These are phyloP conservation scores for Megaceryle torquata DNA, from an alignment of 2,113 vertebrate genomes.

Conservation along the genomic window DNA sequence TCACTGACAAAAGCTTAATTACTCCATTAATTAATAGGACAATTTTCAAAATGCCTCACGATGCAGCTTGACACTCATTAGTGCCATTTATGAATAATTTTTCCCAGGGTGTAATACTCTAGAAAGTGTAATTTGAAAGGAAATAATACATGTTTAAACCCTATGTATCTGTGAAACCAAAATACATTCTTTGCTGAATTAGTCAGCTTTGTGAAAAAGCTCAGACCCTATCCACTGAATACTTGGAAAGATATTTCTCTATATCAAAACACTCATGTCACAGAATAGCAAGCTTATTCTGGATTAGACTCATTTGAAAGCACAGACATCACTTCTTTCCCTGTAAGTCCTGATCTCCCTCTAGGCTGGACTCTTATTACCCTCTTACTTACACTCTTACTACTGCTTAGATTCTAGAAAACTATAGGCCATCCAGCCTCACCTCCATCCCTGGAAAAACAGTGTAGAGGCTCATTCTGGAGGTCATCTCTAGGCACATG, in stretches of 20 bases:
- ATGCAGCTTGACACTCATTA: conserved; percentile 89
- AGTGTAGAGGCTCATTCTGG: no score
- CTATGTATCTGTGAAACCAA: conserved; percentile 33
- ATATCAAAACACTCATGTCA: conserved; percentile 10
- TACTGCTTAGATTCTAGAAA: no score
- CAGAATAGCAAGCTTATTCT: background rate
- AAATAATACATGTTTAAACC: conserved; percentile 59
- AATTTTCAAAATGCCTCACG: conserved; percentile 87
- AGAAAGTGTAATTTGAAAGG: conserved; percentile 68
- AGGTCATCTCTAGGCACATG: no score
- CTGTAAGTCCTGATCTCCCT: background rate
- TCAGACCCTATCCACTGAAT: background rate
- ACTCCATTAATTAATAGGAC: conserved; percentile 99
- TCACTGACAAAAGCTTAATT: conserved; percentile 99
- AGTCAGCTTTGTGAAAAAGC: background rate
- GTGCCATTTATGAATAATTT: conserved; percentile 85
- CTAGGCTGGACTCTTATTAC: background rate
- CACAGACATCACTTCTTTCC: background rate
- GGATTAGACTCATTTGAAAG: background rate
- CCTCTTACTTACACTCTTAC: background rate
- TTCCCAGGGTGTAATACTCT: conserved; percentile 69
- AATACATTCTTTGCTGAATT: conserved; percentile 43
- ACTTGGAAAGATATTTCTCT: background rate
- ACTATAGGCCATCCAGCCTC: no score
- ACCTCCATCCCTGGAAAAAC: no score